phyloP scores from a whole-genome alignment of 1,140 invertebrate species.

The Geopemphigus sp. region DNA sequence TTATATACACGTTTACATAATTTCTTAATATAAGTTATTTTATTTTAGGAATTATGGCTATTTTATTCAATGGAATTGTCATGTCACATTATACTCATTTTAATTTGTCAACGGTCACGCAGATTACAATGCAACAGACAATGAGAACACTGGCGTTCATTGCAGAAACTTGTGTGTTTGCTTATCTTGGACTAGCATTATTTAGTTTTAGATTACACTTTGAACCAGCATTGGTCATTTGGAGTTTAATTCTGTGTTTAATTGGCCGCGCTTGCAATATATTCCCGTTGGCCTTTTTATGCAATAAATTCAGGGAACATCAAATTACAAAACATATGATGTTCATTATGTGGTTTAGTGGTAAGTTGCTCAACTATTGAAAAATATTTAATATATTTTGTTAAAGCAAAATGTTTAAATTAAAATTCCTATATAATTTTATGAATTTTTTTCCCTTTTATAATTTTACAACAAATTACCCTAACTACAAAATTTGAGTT shows the following conservation, averaged over 20 bases:
- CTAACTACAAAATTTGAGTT: too few relatives aligned
- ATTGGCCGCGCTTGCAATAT: slow-evolving; percentile 94
- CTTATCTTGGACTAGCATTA: slow-evolving; percentile 95
- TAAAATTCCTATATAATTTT: too few relatives aligned
- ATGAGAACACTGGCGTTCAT: slow-evolving; percentile 97
- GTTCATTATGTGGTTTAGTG: slow-evolving; percentile 99
- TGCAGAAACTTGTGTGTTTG: slow-evolving; percentile 98
- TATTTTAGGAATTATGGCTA: slow-evolving; percentile 94
- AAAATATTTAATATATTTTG: neutral
- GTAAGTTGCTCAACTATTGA: slow-evolving; percentile 57
- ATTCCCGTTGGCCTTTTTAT: slow-evolving; percentile 88
- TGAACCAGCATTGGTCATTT: slow-evolving; percentile 81
- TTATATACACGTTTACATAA: neutral
- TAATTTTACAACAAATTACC: too few relatives aligned
- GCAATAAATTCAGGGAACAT: slow-evolving; percentile 95
- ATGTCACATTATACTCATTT: slow-evolving; percentile 99
- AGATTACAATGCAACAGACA: slow-evolving; percentile 99
- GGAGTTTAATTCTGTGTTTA: slow-evolving; percentile 89
- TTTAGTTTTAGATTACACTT: slow-evolving; percentile 89
- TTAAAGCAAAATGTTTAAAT: too few relatives aligned
- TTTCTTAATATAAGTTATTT: slow-evolving; percentile 44
- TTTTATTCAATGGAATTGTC: slow-evolving; percentile 96
- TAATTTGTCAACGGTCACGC: slow-evolving; percentile 95
- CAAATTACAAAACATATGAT: slow-evolving; percentile 98
- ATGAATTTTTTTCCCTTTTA: too few relatives aligned